These are phyloP conservation scores for Peromyscus leucopus DNA, from an alignment of 2,113 vertebrate genomes.

Conservation along the genomic window DNA sequence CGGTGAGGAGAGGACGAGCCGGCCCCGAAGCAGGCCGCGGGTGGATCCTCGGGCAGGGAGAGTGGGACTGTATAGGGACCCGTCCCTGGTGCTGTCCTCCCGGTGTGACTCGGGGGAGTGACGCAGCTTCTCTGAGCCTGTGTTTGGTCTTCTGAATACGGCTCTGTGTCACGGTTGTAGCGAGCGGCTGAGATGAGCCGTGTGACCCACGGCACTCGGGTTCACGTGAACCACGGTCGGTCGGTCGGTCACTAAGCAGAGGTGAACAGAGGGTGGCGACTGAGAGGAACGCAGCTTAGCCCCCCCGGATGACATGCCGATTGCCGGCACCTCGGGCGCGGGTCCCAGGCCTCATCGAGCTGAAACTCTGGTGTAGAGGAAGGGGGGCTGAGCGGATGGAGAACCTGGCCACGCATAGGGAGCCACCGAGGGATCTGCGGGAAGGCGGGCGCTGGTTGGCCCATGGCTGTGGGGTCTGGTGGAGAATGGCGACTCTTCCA, in stretches of 20 bases:
- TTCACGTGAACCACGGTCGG: not conserved
- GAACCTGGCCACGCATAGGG: not conserved
- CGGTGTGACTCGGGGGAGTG: not conserved
- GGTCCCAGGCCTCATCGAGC: not conserved
- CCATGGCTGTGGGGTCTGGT: rapidly evolving
- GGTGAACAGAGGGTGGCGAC: not conserved
- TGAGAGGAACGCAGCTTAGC: not conserved
- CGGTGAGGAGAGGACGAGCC: constrained; percentile 86
- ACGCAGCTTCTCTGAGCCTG: constrained; percentile 22
- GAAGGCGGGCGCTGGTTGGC: not conserved
- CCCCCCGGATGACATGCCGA: not conserved
- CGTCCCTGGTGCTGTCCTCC: rapidly evolving
- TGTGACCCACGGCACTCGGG: not conserved
- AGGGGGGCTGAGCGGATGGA: not conserved
- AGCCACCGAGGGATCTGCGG: not conserved
- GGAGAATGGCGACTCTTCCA: not conserved
- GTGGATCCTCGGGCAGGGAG: not conserved
- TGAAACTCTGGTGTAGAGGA: not conserved
- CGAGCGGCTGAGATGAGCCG: rapidly evolving
- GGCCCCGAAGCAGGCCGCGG: not conserved
- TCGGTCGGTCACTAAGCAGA: not conserved
- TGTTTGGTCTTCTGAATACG: not conserved
- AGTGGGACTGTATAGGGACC: not conserved
- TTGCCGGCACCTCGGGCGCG: not conserved
- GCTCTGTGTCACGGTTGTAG: not conserved